A percentile compares a stretch with the other conserved stretches of the same genome.
phyloP scores from a whole-genome alignment of 2,888 invertebrate species.

The Leptopilina myrica region DNA sequence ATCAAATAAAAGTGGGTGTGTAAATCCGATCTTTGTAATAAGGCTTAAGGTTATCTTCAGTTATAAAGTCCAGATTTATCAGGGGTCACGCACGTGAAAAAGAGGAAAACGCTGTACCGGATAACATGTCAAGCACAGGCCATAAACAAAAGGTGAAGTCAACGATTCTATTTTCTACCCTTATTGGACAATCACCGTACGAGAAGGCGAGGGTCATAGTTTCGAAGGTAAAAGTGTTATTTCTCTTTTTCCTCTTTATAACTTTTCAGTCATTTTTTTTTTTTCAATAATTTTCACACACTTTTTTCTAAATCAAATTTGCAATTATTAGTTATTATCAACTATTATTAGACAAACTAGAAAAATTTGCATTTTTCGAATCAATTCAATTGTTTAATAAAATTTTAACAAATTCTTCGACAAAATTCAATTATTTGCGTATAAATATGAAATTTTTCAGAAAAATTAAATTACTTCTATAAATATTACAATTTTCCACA shows the following conservation, averaged over 20 bases:
- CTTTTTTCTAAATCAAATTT: too few relatives aligned
- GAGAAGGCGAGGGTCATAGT: conserved; percentile 17
- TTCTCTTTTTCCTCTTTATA: neutral
- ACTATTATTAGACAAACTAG: too few relatives aligned
- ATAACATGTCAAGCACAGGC: conserved; percentile 23
- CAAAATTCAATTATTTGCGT: too few relatives aligned
- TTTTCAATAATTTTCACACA: too few relatives aligned
- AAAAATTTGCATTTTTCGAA: too few relatives aligned
- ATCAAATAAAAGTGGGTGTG: conserved; percentile 3
- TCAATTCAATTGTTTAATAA: too few relatives aligned
- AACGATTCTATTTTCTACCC: conserved; percentile 15
- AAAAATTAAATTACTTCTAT: too few relatives aligned
- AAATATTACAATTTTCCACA: too few relatives aligned
- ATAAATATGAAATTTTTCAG: too few relatives aligned
- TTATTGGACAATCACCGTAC: conserved; percentile 18
- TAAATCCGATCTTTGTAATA: conserved; percentile 15
- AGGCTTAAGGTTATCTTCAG: conserved; percentile 19
- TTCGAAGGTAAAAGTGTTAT: conserved; percentile 22
- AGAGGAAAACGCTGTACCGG: neutral
- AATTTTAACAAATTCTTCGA: too few relatives aligned
- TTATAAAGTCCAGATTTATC: conserved; percentile 22
- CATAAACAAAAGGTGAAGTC: conserved; percentile 16
- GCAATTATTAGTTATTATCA: too few relatives aligned
- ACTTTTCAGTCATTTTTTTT: too few relatives aligned
- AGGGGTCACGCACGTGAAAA: conserved; percentile 10